Evolutionary conservation across 30 jellyfish, hydroid and myxozoan genomes (phyloP), one percentile per base, ranked within the genome.

Genomic region (Aurelia aurita): DNA sequence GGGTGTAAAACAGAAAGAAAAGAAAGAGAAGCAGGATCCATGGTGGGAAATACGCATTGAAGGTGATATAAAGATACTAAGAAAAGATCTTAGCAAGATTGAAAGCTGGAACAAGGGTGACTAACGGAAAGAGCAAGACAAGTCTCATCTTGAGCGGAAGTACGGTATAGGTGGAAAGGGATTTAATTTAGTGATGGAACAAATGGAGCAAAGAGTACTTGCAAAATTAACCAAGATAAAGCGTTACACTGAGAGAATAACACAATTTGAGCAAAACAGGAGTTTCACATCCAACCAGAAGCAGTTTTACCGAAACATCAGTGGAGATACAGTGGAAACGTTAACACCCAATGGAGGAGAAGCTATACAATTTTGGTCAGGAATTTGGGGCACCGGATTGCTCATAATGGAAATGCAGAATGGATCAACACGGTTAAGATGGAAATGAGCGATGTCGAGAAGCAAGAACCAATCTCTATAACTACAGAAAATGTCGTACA

Each of bases 361-460:
- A 45, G 75, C 76, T 71, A 71, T 39, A 34, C 25, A 71, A 45
- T 71, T 71, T 22, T 71, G 75, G 51, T 73, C 25, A 45, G 77
- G 73, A 55, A 55, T 49, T 13, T 73, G 86, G 73, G 86, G 73
- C 49, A 26, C 86, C 77, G 75, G 22, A 21, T 49, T 73, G 86
- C 77, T 44, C 86, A 73, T 29, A 53, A 73, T 69, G 73, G 34
- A 73, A 73, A 20, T 73, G 86, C 86, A 12, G 86, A 27, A 53
- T 73, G 77, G 86, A 73, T 73, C 47, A 73, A 49, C 46, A 53
- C 60, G 73, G 53, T 73, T 55, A n/a, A 73, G 58, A 27, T 6
- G 22, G 54, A 73, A 71, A 18, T 73, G 53, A 45, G 73, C 20
- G 77, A 73, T 23, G 86, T 19, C 20, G 71, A 51, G 47, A 73